phyloP scores from a whole-genome alignment of 2,797 vertebrate genomes.

The Betta splendens region DNA sequence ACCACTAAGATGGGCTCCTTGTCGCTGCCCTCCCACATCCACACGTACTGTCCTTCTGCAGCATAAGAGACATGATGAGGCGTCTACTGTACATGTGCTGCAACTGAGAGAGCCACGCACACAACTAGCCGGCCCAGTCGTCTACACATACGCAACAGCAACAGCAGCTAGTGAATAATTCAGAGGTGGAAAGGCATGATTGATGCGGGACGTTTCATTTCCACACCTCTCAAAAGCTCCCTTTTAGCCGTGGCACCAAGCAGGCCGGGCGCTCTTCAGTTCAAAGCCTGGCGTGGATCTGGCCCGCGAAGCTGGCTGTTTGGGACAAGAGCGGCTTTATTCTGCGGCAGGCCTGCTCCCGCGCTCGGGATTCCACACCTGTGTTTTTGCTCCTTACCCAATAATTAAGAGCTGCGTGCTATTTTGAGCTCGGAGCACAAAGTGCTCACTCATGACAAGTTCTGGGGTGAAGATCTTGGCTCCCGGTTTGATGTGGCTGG shows the following conservation, averaged over 20 bases:
- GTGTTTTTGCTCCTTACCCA: slow-evolving; percentile 83
- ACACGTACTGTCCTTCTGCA: slow-evolving; percentile 75
- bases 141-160: slow-evolving; percentile 29
- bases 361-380: slow-evolving; percentile 80
- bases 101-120: slow-evolving; percentile 4
- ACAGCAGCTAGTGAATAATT: slow-evolving; percentile 73
- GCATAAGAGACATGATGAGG: too few species aligned
- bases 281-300: slow-evolving; percentile 75
- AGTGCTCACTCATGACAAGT: slow-evolving; percentile 79
- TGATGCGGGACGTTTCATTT: slow-evolving; percentile 83
- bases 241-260: slow-evolving; percentile 69
- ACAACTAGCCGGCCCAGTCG: slow-evolving; percentile 1
- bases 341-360: slow-evolving; percentile 54
- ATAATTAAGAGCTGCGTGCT: slow-evolving; percentile 79
- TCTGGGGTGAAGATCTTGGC: slow-evolving; percentile 61
- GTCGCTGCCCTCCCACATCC: slow-evolving; percentile 82
- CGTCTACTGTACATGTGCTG: slow-evolving; percentile 11
- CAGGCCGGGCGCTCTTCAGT: slow-evolving; percentile 73
- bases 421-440: slow-evolving; percentile 79
- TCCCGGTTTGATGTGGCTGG: slow-evolving; percentile 70
- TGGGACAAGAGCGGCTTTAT: slow-evolving; percentile 82
- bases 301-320: slow-evolving; percentile 68
- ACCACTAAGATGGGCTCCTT: slow-evolving; percentile 88
- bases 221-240: slow-evolving; percentile 76
- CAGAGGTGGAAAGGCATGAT: slow-evolving; percentile 77